Base-by-base conservation (phyloP, 2,888 invertebrate genomes). In the Folsomia manolachei region DNA sequence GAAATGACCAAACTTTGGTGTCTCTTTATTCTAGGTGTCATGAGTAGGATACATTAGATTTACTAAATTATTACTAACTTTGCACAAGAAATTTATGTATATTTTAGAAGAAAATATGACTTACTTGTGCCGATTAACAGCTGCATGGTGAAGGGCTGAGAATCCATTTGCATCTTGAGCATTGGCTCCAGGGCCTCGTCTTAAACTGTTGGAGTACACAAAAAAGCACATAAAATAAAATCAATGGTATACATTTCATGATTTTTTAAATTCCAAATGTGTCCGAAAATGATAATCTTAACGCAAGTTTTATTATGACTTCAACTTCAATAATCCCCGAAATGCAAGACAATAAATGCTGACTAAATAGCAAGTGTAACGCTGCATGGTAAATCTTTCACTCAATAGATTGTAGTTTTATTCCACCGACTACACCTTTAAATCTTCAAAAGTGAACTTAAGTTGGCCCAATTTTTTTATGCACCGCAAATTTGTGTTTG, bases 151-250 rank as follows among this genome's bases (percentile, higher is more conserved):
- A 65, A 97, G 88, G 27, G 95, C 92, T 53, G 96, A 94, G 84
- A 95, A 95, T 61, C 96, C 97, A 83, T 92, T 93, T 82, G 90
- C 90, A 84, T 97, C 97, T 86, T 94, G 93, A 69, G 94, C 93
- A 85, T 96, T 97, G 71, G 94, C 93, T 79, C 95, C 95, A 67
- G 94, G 92, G 72, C 93, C 92, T 83, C 94, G 88, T 75, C 95
- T 88, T 83, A 95, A 88, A 85, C 95, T 95, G 86, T n/a, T 86
- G 85, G 52, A 60, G 11, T 1, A 64, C 26, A 25, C 21, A 64
- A 39, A 39, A 39, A n/a, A n/a, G n/a, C n/a, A n/a, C n/a, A n/a
- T n/a, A n/a, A n/a, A n/a, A n/a, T n/a, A n/a, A n/a, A n/a, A n/a
- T n/a, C n/a, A n/a, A n/a, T n/a, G n/a, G n/a, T n/a, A n/a, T n/a